Percentiles rank a stretch among this genome's conserved stretches.
These are phyloP conservation scores for Leptopilina boulardi DNA, from an alignment of 1,140 invertebrate species.

Conservation along the genomic window DNA sequence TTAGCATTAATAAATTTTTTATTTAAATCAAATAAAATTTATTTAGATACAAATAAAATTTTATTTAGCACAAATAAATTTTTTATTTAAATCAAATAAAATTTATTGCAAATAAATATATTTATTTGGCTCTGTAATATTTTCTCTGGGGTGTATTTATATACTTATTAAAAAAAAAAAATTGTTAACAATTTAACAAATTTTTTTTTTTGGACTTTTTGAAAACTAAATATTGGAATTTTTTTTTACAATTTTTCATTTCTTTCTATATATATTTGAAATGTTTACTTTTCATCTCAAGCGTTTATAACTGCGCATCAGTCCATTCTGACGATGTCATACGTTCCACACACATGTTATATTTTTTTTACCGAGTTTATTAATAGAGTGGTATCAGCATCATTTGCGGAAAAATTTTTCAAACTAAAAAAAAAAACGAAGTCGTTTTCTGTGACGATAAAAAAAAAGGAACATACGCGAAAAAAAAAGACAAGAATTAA, in stretches of 20 bases:
- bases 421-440: not conserved
- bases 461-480: not conserved
- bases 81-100: too few species aligned
- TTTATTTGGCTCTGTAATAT: too few species aligned
- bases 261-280: not conserved
- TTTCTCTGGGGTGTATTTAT: too few species aligned
- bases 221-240: not conserved
- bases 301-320: constrained; percentile 21
- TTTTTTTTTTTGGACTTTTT: not conserved
- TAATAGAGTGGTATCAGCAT: constrained; percentile 15
- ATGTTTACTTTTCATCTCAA: not conserved
- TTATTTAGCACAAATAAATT: too few species aligned
- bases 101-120: too few species aligned
- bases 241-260: not conserved
- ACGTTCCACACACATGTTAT: not conserved
- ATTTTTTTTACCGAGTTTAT: constrained; percentile 13
- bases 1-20: too few species aligned
- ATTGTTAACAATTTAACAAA: too few species aligned
- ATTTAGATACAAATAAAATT: too few species aligned
- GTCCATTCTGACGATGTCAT: constrained; percentile 3
- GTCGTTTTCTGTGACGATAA: not conserved
- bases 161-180: too few species aligned
- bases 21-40: too few species aligned
- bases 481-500: not conserved
- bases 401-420: constrained; percentile 1